phyloP scores from a whole-genome alignment of 2,888 invertebrate genomes.

The Cataglyphis livida region DNA sequence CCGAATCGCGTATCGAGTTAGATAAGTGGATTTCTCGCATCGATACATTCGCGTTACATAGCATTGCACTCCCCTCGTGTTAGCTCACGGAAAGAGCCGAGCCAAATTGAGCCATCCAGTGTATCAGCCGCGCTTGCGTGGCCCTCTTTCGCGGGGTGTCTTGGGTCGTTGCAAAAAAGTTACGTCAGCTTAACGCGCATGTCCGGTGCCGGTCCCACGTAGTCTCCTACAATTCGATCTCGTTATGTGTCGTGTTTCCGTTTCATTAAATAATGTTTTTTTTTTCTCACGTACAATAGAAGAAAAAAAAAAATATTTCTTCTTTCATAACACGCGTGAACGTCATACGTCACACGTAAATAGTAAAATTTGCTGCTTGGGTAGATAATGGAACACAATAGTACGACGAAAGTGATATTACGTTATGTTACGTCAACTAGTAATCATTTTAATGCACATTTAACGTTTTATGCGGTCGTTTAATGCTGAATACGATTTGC shows the following conservation, averaged over 20 bases:
- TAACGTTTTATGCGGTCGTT: constrained; percentile 14
- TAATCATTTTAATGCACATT: constrained; percentile 27
- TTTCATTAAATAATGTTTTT: constrained; percentile 36
- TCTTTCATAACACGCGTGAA: not conserved
- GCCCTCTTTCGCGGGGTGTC: constrained; percentile 32
- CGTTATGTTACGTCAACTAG: constrained; percentile 7
- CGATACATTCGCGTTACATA: constrained; percentile 81
- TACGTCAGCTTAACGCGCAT: constrained; percentile 37
- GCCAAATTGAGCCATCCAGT: constrained; percentile 80
- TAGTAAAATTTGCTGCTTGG: constrained; percentile 10
- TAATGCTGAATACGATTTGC: constrained; percentile 20
- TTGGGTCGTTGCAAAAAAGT: constrained; percentile 28
- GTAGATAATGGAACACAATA: not conserved
- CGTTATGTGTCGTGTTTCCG: constrained; percentile 22
- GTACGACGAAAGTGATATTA: not conserved
- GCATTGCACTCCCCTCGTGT: constrained; percentile 82
- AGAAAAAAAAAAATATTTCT: constrained; percentile 38
- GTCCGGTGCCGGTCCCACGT: not conserved
- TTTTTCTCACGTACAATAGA: not conserved
- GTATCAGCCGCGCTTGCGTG: constrained; percentile 47
- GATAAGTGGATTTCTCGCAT: constrained; percentile 82
- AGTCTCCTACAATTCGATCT: constrained; percentile 15
- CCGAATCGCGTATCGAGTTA: constrained; percentile 73
- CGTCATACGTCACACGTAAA: not conserved
- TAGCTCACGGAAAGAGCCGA: constrained; percentile 77